Evolutionary conservation across 2,797 vertebrate species (phyloP), one percentile per base, ranked within the genome.

Genomic region (Intellagama lesueurii): DNA sequence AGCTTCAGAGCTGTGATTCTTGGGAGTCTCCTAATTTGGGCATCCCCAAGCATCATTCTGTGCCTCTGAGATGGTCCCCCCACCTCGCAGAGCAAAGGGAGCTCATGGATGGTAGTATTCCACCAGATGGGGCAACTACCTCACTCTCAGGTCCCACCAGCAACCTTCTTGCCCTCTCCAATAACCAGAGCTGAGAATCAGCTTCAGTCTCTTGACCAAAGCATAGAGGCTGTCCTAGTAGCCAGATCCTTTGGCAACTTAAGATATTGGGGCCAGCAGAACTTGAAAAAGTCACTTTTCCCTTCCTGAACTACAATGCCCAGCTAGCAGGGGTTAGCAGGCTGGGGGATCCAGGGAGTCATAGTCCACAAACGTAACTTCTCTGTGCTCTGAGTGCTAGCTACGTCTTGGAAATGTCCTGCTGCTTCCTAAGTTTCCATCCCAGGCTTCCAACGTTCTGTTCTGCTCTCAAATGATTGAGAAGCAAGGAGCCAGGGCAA

Each of bases 21-120:
- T 49, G 69, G 78, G 88, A 75, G 69, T 52, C 69, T 77, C 89
- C 85, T 90, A 87, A 87, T 90, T 87, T 90, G 89, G 85, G n/a
- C 32, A 87, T 90, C 73, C 73, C 56, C 32, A 44, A 69, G 79
- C 47, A 82, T 28, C 17, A 17, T 69, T 69, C 49, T 7, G 17
- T 81, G 40, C 26, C 44, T 44, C 49, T 30, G 14, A n/a, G 52
- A 35, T 4, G 19, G 52, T 40, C 32, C 76, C 60, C 52, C 5
- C 52, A 56, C 52, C 52, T 56, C 72, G 26, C 80, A 44, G 70
- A 77, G 60, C 47, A 86, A 60, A 40, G 44, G 44, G 47, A 75
- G 32, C 47, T 56, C 44, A 68, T 4, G 17, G 85, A 35, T 19
- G 1, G 8, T 69, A 66, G 47, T 14, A 49, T 28, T 26, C 76